Evolutionary conservation across 2,888 invertebrate genomes (phyloP).

Genomic region (Acrocyrtus sp.): DNA sequence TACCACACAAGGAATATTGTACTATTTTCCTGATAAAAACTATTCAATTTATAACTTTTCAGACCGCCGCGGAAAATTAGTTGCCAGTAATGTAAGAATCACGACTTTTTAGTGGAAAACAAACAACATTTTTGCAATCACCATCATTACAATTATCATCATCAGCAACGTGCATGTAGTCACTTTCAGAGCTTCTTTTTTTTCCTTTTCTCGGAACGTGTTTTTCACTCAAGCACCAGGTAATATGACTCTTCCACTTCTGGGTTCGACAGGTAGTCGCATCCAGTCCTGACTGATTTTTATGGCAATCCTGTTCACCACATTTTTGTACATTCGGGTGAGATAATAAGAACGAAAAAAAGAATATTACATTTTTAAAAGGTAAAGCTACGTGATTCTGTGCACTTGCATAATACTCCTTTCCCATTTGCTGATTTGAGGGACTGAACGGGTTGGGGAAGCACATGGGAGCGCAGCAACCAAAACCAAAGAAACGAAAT

Average conservation of each 20-base stretch:
- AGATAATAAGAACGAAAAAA: constrained; percentile 33
- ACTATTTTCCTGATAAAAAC: no score
- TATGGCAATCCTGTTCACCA: constrained; percentile 6
- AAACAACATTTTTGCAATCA: constrained; percentile 36
- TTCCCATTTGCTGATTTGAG: no score
- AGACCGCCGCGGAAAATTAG: no score
- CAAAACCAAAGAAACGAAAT: constrained; percentile 3
- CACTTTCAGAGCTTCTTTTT: background rate
- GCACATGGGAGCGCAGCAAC: background rate
- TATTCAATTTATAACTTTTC: no score
- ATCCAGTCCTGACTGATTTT: background rate
- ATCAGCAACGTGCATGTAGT: background rate
- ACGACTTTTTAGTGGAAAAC: constrained; percentile 33
- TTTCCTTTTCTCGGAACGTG: constrained; percentile 30
- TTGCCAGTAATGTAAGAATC: constrained; percentile 40
- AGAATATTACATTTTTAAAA: constrained; percentile 6
- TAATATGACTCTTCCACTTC: background rate
- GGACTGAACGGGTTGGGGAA: no score
- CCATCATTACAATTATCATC: constrained; percentile 7
- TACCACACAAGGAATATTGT: no score
- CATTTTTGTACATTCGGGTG: constrained; percentile 17
- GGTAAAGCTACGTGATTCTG: background rate
- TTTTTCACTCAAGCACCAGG: constrained; percentile 8
- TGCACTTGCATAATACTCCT: constrained; percentile 9
- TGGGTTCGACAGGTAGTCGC: constrained; percentile 42